Evolutionary conservation across 2,888 invertebrate species (phyloP).

Genomic region (Trimorus sp.): DNA sequence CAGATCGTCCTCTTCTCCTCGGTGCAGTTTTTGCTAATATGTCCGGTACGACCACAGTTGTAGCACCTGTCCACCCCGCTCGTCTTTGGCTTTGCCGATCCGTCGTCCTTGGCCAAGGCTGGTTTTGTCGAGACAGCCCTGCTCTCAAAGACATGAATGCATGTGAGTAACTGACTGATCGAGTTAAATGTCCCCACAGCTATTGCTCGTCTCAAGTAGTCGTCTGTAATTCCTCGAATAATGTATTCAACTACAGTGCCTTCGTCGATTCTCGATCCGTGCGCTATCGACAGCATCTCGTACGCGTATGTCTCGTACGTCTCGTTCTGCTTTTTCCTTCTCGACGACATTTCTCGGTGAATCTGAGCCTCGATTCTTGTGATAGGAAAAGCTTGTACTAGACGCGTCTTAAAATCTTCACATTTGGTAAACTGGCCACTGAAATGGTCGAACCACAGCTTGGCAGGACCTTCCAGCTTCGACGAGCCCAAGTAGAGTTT

Average conservation of each 20-base stretch:
- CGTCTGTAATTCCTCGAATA: constrained; percentile 20
- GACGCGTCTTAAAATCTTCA: neutral
- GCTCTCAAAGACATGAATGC: constrained; percentile 10
- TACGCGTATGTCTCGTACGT: constrained; percentile 28
- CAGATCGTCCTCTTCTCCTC: constrained; percentile 3
- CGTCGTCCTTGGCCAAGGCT: neutral
- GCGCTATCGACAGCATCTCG: constrained; percentile 24
- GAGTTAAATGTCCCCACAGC: neutral
- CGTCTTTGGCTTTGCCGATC: no score
- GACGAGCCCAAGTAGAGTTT: no score
- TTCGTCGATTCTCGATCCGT: neutral
- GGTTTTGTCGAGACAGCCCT: neutral
- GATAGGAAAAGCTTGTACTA: neutral
- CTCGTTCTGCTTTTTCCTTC: constrained; percentile 21
- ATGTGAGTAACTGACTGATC: neutral
- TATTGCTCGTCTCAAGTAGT: neutral
- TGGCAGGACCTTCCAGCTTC: no score
- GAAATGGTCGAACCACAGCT: no score
- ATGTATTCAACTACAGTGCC: constrained; percentile 13
- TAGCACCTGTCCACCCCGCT: constrained; percentile 11
- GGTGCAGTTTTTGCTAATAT: constrained; percentile 19
- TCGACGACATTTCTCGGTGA: neutral
- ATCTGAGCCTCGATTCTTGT: neutral
- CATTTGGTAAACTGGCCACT: no score
- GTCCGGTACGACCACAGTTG: constrained; percentile 17